Base-by-base conservation (phyloP, 2,888 invertebrate genomes). In the Pteria penguin region DNA sequence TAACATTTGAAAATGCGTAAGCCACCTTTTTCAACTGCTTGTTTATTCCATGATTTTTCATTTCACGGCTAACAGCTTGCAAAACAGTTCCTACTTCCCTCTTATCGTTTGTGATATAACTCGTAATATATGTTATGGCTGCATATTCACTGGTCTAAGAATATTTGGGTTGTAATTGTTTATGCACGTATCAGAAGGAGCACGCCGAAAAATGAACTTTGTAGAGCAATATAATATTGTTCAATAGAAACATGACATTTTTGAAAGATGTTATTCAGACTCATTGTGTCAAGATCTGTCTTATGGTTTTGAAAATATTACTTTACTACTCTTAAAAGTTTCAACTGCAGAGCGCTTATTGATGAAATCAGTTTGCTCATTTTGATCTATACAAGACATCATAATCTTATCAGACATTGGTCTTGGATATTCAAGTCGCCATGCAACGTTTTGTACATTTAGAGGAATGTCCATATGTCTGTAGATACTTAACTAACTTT, bases 101-200 rank as follows among this genome's bases (percentile, higher is more conserved):
- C 24, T 78, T 72, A 67, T 78, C 75, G 45, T 75, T 77, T n/a
- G 76, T 79, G 24, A 85, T 75, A 58, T 84, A 85, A 22, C 76
- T 62, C 3, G 73, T 83, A 45, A 90, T 86, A 72, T 91, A 92
- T 22, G 83, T 76, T 8, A 87, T 85, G 72, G 90, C 88, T 60
- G 88, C 86, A 83, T 89, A 90, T 45, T 85, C 79, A 82, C 91
- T 88, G 18, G 86, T 63, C 1, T 14, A 4, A 71, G 18, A 2
- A 71, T n/a, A 32, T 62, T 5, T 14, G 45, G n/a, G 45, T 71
- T 71, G 63, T 63, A 71, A 11, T 14, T n/a, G 33, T 71, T 71
- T 4, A 24, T 62, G 66, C 33, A 63, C 4, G 63, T 63, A 52
- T 66, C 71, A 52, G 84, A 91, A 73, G 62, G 31, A 54, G 31